Evolutionary conservation across 2,797 vertebrate species (phyloP), one percentile per base, ranked within the genome.

Genomic region (Mastacembelus armatus): DNA sequence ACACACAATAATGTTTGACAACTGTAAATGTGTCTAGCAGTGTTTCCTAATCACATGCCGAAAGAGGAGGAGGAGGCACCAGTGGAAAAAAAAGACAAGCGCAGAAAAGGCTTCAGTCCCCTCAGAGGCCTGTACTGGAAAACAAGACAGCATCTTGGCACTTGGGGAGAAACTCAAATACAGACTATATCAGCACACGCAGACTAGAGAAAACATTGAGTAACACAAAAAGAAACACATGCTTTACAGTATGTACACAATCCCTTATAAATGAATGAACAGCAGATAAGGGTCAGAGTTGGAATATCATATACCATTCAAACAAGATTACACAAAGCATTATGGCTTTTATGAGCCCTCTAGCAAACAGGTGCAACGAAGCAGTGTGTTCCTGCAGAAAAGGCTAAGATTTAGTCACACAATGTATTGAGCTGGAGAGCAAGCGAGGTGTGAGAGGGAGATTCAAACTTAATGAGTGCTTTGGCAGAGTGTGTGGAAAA

Each of bases 391-490:
- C 83, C 77, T 72, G 62, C 57, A 89, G 90, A 93, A 30, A 47
- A 63, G 89, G 90, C 74, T 62, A 76, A 52, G 69, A 77, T 61
- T 74, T 77, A 73, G 78, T 74, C 77, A 60, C 22, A 19, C 56
- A 74, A 76, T 60, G 73, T 73, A 86, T 80, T 49, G 91, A 94
- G 87, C 90, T 10, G 81, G 62, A 93, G 93, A 94, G 92, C 92
- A 81, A 70, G 96, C 55, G 19, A 83, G 68, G 59, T 77, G 84
- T 72, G 78, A 89, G 77, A 88, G 83, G 87, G 82, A 90, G 87
- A 96, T 96, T 96, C 95, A 94, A 95, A 97, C 96, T 96, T 98
- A 98, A 98, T 96, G 97, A 99, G 96, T 93, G 95, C 94, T 96
- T 96, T 98, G 96, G 96, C 97, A 98, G 96, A 96, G 97, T 96